Evolutionary conservation across 1,140 invertebrate species (phyloP), one percentile per base, ranked within the genome.

Genomic region (Agrypnia vestita): DNA sequence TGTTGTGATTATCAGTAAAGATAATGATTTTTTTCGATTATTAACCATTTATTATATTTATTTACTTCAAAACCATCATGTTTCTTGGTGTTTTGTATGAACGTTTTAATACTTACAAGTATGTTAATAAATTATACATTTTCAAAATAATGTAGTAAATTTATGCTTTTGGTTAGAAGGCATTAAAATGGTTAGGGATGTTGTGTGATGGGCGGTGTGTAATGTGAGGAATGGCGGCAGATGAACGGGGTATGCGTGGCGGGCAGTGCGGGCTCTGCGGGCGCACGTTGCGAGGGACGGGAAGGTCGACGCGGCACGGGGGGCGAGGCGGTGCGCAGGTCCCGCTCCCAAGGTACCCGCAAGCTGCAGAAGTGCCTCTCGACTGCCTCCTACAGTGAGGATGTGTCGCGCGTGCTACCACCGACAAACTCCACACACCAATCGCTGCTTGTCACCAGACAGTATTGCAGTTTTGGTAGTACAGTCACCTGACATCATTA

Each of bases 401-500:
- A 93, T 89, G 87, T 35, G 25, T 35, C 87, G 85, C 85, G 87
- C 89, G 89, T 88, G 88, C 89, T 87, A 88, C 88, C 90, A 91
- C 86, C 87, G 74, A 80, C 87, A 87, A 78, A 78, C 82, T 90
- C 86, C 86, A 86, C 90, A 89, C 91, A 89, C 86, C 90, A 92
- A 87, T 93, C 91, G 89, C 91, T 94, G 88, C 92, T 93, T 86
- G 91, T 92, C 90, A 93, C 94, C 90, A 93, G 95, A 91, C 95
- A 95, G 92, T 96, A 95, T 95, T 95, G 93, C 94, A 95, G 94
- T 94, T 95, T 96, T 94, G 95, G 95, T 95, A 96, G 94, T 95
- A 95, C 93, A 92, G 90, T 91, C 91, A 91, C 90, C 91, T 88
- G 73, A 78, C 51, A 80, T 71, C 53, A 25, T 76, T 64, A 82